A percentile compares a stretch with the other conserved stretches of the same genome.
These are phyloP conservation scores for Mellivora capensis DNA, from an alignment of 2,113 vertebrate species.

Conservation along the genomic window DNA sequence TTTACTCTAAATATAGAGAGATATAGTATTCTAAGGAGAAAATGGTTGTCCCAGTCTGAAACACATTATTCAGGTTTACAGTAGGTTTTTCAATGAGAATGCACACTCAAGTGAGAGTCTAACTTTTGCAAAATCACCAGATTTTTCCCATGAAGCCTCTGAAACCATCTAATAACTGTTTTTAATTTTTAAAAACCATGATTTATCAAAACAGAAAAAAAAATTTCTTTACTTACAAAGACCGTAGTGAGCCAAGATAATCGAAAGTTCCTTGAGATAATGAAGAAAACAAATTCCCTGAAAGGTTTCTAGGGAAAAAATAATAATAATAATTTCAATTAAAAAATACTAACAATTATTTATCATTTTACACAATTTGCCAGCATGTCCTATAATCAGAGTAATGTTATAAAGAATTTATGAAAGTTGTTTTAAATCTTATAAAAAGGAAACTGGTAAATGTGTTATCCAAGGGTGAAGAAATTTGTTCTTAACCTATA, in stretches of 20 bases:
- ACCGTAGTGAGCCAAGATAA: conserved; percentile 91
- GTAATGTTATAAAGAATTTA: neutral
- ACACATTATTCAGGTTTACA: neutral
- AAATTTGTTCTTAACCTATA: neutral
- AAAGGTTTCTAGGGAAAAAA: conserved; percentile 89
- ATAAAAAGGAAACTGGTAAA: neutral
- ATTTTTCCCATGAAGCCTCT: neutral
- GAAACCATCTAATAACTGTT: neutral
- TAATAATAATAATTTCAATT: neutral
- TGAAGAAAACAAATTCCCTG: conserved; percentile 96
- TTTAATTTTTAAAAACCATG: neutral
- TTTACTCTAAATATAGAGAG: neutral
- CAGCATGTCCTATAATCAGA: neutral
- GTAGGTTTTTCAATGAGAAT: neutral
- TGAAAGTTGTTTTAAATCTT: neutral
- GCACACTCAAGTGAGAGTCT: neutral
- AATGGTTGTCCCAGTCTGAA: neutral
- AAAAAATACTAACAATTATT: neutral
- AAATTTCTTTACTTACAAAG: conserved; percentile 88
- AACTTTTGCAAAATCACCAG: neutral
- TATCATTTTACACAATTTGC: neutral
- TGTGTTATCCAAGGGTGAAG: neutral
- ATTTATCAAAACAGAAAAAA: neutral
- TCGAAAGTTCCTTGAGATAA: conserved; percentile 94
- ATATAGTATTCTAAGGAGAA: neutral